phyloP scores from a whole-genome alignment of 2,888 invertebrate genomes.

The Hypercompe scribonia region DNA sequence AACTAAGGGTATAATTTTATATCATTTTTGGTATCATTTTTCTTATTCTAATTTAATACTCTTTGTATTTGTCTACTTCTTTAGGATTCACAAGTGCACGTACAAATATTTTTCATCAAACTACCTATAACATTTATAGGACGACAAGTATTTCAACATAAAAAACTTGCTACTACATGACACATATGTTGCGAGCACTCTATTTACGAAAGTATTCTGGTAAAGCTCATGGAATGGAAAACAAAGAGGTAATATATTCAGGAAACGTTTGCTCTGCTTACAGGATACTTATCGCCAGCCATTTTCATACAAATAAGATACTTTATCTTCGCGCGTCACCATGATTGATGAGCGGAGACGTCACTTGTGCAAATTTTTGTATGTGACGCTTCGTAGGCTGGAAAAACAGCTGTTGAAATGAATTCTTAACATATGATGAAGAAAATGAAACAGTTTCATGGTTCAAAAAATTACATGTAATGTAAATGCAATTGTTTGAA shows the following conservation, averaged over 20 bases:
- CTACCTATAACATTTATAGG: too few species aligned
- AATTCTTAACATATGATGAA: conserved; percentile 13
- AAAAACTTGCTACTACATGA: not conserved
- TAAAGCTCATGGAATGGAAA: conserved; percentile 13
- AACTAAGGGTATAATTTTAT: too few species aligned
- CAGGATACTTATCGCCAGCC: conserved; percentile 38
- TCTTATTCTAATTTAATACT: too few species aligned
- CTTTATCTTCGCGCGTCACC: conserved; percentile 45
- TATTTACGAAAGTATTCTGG: conserved; percentile 4
- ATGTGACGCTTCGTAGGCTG: conserved; percentile 9
- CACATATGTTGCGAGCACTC: not conserved
- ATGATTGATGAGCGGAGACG: conserved; percentile 52
- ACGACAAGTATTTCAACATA: not conserved
- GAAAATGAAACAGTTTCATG: not conserved
- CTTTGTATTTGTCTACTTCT: too few species aligned
- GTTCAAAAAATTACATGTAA: too few species aligned
- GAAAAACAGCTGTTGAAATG: conserved; percentile 24
- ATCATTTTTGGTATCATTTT: too few species aligned
- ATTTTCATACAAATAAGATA: conserved; percentile 54
- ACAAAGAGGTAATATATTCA: conserved; percentile 29
- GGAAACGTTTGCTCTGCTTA: conserved; percentile 32
- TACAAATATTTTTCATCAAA: not conserved
- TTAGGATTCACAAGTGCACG: not conserved
- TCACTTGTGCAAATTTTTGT: conserved; percentile 45
- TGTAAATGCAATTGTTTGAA: too few species aligned